Conservation (phyloP, 2,113 vertebrate genomes). For the Bambusicola thoracicus region DNA sequence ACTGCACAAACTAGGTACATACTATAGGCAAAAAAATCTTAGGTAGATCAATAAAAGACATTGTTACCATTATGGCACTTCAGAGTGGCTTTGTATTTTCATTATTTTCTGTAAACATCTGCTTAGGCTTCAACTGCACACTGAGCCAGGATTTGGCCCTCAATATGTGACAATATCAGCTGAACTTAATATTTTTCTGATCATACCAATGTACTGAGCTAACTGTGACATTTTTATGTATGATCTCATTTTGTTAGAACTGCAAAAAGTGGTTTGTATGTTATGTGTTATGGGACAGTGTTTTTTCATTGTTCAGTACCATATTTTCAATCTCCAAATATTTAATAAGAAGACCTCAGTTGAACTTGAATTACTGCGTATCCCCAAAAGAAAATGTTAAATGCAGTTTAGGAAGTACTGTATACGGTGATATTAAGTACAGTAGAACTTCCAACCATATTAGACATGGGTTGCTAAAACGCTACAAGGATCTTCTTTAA, state of each 20-base stretch:
- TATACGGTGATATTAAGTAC: background rate
- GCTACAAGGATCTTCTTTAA: slow-evolving; percentile 19
- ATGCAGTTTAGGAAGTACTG: slow-evolving; percentile 6
- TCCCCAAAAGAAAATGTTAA: slow-evolving; percentile 11
- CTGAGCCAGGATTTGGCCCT: slow-evolving; percentile 59
- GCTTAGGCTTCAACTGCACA: background rate
- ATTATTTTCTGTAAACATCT: slow-evolving; percentile 1
- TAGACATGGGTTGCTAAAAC: background rate
- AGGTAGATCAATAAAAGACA: background rate
- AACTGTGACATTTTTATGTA: slow-evolving; percentile 51
- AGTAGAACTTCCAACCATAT: background rate
- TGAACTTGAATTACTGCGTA: background rate
- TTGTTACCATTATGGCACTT: background rate
- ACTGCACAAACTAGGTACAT: background rate
- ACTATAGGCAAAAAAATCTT: slow-evolving; percentile 12
- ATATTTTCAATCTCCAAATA: background rate
- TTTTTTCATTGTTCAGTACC: slow-evolving; percentile 20
- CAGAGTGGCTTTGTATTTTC: background rate
- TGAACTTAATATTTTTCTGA: slow-evolving; percentile 57
- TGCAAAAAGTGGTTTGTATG: slow-evolving; percentile 64
- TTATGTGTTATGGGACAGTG: slow-evolving; percentile 45
- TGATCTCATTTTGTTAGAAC: slow-evolving; percentile 44
- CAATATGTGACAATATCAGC: slow-evolving; percentile 14
- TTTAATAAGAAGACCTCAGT: background rate
- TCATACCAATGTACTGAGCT: slow-evolving; percentile 23